Evolutionary conservation across 2,888 invertebrate genomes (phyloP).

Genomic region (Nomada flava): DNA sequence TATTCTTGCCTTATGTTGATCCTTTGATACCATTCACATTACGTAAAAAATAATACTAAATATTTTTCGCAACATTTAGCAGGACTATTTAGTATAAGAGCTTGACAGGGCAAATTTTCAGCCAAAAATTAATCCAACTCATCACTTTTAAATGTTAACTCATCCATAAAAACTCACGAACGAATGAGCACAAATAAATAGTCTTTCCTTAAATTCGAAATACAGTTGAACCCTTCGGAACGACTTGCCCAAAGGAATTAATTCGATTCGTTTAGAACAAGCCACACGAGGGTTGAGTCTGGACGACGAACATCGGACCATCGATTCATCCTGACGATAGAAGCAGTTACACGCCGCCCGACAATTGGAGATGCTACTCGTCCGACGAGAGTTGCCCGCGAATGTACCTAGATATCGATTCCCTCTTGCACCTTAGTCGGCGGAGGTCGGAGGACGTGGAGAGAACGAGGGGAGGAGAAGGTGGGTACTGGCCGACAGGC

Average conservation of each 20-base stretch:
- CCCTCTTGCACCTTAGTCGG: constrained; percentile 71
- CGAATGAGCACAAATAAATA: no score
- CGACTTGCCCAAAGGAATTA: neutral
- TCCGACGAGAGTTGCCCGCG: constrained; percentile 43
- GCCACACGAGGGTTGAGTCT: constrained; percentile 1
- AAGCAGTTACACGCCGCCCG: neutral
- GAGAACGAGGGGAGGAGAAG: constrained; percentile 63
- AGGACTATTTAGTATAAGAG: no score
- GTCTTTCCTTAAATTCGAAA: no score
- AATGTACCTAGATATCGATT: constrained; percentile 74
- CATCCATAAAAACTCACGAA: no score
- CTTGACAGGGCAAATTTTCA: no score
- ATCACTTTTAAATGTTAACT: no score
- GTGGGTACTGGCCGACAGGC: constrained; percentile 80
- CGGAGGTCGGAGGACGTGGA: constrained; percentile 57
- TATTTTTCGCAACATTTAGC: no score
- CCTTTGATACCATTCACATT: no score
- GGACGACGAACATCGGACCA: neutral
- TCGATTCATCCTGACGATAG: constrained; percentile 26
- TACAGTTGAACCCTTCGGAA: no score
- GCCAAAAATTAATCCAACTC: no score
- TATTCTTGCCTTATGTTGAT: no score
- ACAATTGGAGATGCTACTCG: constrained; percentile 53
- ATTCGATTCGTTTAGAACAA: neutral
- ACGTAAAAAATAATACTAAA: no score